Evolutionary conservation across 1,140 invertebrate genomes (phyloP), one percentile per base, ranked within the genome.

Genomic region (Plodia interpunctella): DNA sequence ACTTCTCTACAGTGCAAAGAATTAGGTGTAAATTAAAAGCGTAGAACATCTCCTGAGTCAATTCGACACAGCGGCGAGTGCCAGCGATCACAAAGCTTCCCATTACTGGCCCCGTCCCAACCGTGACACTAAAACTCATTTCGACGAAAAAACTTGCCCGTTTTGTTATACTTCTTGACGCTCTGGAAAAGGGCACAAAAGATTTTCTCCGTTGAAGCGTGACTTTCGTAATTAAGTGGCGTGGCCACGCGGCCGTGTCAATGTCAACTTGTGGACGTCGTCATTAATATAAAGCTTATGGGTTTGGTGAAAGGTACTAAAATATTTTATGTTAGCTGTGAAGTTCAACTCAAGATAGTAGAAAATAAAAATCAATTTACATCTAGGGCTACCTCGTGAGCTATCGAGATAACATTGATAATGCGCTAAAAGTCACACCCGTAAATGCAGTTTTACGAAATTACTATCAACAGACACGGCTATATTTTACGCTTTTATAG

Each of bases 61-160:
- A 86, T 88, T 88, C 81, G 85, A 84, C 81, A 88, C 83, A 86
- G 80, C 70, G 72, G 70, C 76, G 81, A 73, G 71, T 76, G 76
- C 65, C 78, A 68, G 70, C 72, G 75, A 71, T 76, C 80, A 88
- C 85, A 88, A 88, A 80, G 83, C 80, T 80, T 88, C 85, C 83
- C 83, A 88, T 88, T 85, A 85, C 83, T 82, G 74, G 21, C 85
- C 79, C 77, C 74, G 78, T 71, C 75, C 65, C 65, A 80, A 70
- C 78, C 81, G 79, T 87, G 85, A 86, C 85, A 87, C 82, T 80
- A 79, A 85, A 83, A 86, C 72, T 88, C 80, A 85, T 86, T 86
- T 83, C 74, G 67, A 74, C 61, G 63, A 87, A 65, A 88, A 79
- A 73, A 65, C 64, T 66, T 68, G 78, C 76, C 76, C 72, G 75